Evolutionary conservation across 2,888 invertebrate species (phyloP), one percentile per base, ranked within the genome.

Genomic region (Lysandra bellargus): DNA sequence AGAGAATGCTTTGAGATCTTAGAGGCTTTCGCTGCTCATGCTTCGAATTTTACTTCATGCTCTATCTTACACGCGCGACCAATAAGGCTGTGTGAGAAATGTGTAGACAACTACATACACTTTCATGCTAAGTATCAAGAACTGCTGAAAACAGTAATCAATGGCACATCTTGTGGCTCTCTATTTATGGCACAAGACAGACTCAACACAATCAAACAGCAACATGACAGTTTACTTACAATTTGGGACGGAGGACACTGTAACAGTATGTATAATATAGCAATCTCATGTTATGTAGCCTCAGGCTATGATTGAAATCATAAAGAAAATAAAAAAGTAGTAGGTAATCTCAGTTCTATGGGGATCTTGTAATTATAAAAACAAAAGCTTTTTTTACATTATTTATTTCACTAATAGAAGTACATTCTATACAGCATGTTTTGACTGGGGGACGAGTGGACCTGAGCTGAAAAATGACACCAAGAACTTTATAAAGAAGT

Each of bases 181-280:
- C 85, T 95, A 80, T 95, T 95, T 82, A 90, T 96, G 81, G 96
- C 96, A 83, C 90, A 95, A 79, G 96, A 97, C 85, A 92, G 96
- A 83, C 87, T 96, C 79, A 95, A 96, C 91, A 95, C 95, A 78
- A 92, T 96, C 37, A 87, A 95, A 81, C 93, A 95, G 80, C 95
- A 95, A 81, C 95, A 96, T 88, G 87, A 92, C 75, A 95, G 95
- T 84, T 95, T 95, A 82, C 84, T 90, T 80, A 87, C 92, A 83
- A 88, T 96, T 82, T 96, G 96, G 96, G 87, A 91, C 44, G 94
- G 95, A 86, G 96, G 96, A 78, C 95, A 95, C 84, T 97, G 97
- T 88, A 90, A 95, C 88, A 95, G 96, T 96, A 90, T 87, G 88
- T 86, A 69, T 69, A 44, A 9, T 12, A 49, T 49, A 49, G 49